phyloP scores from a whole-genome alignment of 2,797 vertebrate species.

The Leptodactylus fallax region DNA sequence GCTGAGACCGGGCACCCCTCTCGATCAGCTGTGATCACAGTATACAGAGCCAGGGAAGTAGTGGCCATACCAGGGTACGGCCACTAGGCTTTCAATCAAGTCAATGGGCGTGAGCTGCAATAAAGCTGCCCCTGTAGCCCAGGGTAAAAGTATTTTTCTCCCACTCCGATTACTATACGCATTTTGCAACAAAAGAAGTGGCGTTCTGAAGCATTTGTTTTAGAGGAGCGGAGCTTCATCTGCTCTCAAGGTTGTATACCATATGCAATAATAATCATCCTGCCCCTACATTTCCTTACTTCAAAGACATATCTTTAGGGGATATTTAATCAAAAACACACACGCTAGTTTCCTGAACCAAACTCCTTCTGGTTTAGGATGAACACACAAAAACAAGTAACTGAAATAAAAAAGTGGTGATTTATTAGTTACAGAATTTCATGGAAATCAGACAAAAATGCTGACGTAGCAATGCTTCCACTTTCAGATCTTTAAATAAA shows the following conservation, averaged over 20 bases:
- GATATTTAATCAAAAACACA: constrained; percentile 48
- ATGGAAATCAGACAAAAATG: not conserved
- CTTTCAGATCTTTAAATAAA: not conserved
- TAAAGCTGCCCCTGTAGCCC: too few relatives aligned
- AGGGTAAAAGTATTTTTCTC: too few relatives aligned
- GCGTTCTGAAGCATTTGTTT: not conserved
- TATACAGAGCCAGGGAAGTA: too few relatives aligned
- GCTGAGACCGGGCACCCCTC: too few relatives aligned
- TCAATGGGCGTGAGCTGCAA: too few relatives aligned
- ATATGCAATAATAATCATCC: constrained; percentile 56
- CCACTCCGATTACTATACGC: too few relatives aligned
- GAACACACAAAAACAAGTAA: not conserved
- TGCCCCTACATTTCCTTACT: constrained; percentile 50
- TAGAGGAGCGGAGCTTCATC: constrained; percentile 1
- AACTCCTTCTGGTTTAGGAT: not conserved
- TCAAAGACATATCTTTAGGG: constrained; percentile 48
- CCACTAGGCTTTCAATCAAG: too few relatives aligned
- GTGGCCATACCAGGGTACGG: too few relatives aligned
- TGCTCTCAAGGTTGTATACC: constrained; percentile 52
- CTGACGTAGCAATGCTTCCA: too few relatives aligned
- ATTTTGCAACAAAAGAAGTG: too few relatives aligned
- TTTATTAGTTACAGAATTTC: not conserved
- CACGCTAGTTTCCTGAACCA: constrained; percentile 20
- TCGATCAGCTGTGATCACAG: too few relatives aligned
- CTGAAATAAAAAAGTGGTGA: not conserved